phyloP scores from a whole-genome alignment of 2,888 invertebrate genomes.

The Caenorhabditis imperialis region DNA sequence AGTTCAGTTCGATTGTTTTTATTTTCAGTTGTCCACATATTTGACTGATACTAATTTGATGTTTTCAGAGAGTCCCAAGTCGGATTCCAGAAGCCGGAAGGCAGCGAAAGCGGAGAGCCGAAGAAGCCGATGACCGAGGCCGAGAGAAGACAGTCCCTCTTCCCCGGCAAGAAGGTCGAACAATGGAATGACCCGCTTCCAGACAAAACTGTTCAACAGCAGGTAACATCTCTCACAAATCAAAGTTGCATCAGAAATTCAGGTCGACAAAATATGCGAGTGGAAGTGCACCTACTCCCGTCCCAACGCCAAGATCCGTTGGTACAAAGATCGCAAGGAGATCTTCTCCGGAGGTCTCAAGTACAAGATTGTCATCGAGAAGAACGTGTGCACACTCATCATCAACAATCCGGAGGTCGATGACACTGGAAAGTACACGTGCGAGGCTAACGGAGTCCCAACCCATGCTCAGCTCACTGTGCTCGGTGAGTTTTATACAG shows the following conservation, averaged over 20 bases:
- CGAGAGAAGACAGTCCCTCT: slow-evolving; percentile 70
- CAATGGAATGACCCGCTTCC: slow-evolving; percentile 75
- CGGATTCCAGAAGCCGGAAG: slow-evolving; percentile 49
- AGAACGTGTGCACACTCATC: slow-evolving; percentile 90
- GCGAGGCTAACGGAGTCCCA: slow-evolving; percentile 91
- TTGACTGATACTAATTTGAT: too few relatives aligned
- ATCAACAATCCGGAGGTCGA: slow-evolving; percentile 92
- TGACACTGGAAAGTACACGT: slow-evolving; percentile 95
- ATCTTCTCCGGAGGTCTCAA: slow-evolving; percentile 84
- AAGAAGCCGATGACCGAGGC: slow-evolving; percentile 63
- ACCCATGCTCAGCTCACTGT: slow-evolving; percentile 94
- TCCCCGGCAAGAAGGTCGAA: slow-evolving; percentile 76
- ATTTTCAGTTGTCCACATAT: slow-evolving; percentile 6
- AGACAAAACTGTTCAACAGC: slow-evolving; percentile 73
- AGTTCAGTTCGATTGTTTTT: slow-evolving; percentile 29
- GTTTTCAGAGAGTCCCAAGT: slow-evolving; percentile 56
- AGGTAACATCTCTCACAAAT: too few relatives aligned
- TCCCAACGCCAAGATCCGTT: slow-evolving; percentile 84
- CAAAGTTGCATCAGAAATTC: too few relatives aligned
- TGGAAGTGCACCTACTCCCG: slow-evolving; percentile 96
- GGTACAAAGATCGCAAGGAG: slow-evolving; percentile 78
- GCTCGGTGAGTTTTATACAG: slow-evolving; percentile 85
- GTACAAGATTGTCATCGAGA: slow-evolving; percentile 94
- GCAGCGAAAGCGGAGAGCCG: slow-evolving; percentile 18
- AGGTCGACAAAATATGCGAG: slow-evolving; percentile 91